These are phyloP conservation scores for Nebria salina DNA, from an alignment of 2,888 invertebrate genomes.

Conservation along the genomic window DNA sequence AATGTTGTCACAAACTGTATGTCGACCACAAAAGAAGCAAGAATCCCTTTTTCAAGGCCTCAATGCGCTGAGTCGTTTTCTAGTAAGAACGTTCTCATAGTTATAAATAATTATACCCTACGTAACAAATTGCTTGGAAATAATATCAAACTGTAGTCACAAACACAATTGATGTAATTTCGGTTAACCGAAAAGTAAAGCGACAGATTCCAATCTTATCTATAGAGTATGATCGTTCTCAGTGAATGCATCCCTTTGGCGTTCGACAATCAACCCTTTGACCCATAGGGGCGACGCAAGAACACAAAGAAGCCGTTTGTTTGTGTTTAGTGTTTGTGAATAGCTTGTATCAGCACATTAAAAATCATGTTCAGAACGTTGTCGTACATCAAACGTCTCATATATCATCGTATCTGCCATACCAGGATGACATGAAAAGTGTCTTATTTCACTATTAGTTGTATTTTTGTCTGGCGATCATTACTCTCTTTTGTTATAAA, in stretches of 20 bases:
- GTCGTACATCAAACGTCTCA: not conserved
- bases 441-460: constrained; percentile 1
- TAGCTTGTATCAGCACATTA: not conserved
- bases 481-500: constrained; percentile 7
- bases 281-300: not conserved
- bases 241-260: not conserved
- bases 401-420: not conserved
- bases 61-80: not conserved
- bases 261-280: not conserved
- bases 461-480: not conserved
- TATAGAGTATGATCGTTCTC: not conserved
- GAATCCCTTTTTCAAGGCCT: no score
- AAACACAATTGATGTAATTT: not conserved
- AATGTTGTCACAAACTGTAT: no score
- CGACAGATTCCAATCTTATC: not conserved
- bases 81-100: not conserved
- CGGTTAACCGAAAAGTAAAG: constrained; percentile 1
- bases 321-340: not conserved
- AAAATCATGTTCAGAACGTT: not conserved
- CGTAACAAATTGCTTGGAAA: not conserved
- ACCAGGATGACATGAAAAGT: not conserved
- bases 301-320: not conserved
- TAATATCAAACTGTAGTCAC: not conserved
- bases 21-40: no score
- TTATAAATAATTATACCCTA: not conserved